Evolutionary conservation across 2,888 invertebrate species (phyloP).

Genomic region (Mythimna loreyi): DNA sequence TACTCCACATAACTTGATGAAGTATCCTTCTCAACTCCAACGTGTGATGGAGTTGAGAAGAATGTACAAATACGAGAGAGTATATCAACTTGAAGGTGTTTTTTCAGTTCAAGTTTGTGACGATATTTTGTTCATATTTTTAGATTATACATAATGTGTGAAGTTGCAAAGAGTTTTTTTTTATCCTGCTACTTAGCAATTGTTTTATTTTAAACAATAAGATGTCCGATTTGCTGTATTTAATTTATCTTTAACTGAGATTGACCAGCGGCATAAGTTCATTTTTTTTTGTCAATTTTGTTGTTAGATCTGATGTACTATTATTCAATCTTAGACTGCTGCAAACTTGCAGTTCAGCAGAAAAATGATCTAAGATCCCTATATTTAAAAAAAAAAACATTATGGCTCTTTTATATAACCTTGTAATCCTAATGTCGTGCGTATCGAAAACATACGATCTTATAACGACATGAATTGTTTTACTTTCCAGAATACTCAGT

Average conservation of each 20-base stretch:
- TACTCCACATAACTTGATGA: conserved; percentile 65
- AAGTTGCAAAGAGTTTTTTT: background rate
- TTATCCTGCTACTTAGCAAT: background rate
- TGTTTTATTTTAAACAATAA: background rate
- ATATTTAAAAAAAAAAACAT: background rate
- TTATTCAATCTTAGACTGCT: background rate
- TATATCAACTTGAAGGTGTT: conserved; percentile 43
- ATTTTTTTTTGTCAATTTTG: background rate
- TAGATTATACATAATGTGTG: background rate
- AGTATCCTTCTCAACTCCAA: no score
- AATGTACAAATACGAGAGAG: conserved; percentile 62
- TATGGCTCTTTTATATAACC: background rate
- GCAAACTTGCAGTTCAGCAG: background rate
- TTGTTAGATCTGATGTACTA: background rate
- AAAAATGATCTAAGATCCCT: no score
- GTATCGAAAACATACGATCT: background rate
- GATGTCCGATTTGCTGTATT: background rate
- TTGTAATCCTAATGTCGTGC: background rate
- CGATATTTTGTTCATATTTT: conserved; percentile 8
- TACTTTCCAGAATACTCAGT: background rate
- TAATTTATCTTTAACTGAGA: background rate
- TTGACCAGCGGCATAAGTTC: background rate
- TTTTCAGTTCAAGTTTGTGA: conserved; percentile 24
- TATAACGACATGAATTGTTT: background rate
- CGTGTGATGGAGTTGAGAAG: conserved; percentile 42